Base-by-base conservation (phyloP, 2,888 invertebrate species). In the Melanostoma mellinum region DNA sequence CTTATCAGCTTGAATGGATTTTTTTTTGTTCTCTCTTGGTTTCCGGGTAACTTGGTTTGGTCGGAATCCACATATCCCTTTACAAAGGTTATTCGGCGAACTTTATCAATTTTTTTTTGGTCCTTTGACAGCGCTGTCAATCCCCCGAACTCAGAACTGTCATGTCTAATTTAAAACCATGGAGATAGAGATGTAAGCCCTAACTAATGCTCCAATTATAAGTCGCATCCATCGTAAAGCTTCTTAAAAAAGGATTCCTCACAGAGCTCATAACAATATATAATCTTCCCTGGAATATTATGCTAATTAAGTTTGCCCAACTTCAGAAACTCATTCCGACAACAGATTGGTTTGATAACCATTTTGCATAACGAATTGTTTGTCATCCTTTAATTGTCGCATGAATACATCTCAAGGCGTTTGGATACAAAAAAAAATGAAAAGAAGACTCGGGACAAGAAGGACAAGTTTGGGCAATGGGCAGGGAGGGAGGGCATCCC, bases 281-380 rank as follows among this genome's bases (percentile, higher is more conserved):
- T 20, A 20, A 20, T 20, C 20, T 20, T 20, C 20, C 20, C 5
- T 6, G 6, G 6, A 48, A 48, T 48, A 48, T 48, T 48, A 48
- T 48, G 20, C 48, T 48, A 65, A 65, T 65, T 42, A 65, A 52
- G 38, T 53, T 65, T 0, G 36, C 20, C 9, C 30, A 63, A 46
- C 63, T 67, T 33, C 40, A 44, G 33, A 40, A 68, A 46, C 46
- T 56, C 55, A 53, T 53, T 30, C 9, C 46, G 20, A 42, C 32
- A 73, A 56, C 63, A 73, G 63, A 73, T 73, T 73, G 73, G 38
- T 74, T 65, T 50, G 74, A 74, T 50, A 58, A 65, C 9, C 40
- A 52, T 50, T 74, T 46, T 60, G 53, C 52, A 60, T 38, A 68
- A 60, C 44, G 32, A 68, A 75, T 68, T 46, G 67, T 55, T 20